Conservation (phyloP, 2,797 vertebrate genomes). For the Sciurus carolinensis region DNA sequence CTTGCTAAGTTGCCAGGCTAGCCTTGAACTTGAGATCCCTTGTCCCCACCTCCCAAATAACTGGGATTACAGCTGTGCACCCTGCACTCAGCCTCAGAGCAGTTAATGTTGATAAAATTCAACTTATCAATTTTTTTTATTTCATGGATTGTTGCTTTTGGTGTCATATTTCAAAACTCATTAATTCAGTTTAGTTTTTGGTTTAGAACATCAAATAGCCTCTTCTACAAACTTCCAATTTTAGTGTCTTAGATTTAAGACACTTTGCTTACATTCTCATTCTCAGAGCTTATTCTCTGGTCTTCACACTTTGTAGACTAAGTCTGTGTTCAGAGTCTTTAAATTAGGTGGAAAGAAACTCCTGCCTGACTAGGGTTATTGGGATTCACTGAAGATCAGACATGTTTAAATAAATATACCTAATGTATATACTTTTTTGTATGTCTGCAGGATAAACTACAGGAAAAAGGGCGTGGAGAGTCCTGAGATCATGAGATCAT, state of each 20-base stretch:
- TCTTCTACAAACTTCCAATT: slow-evolving; percentile 11
- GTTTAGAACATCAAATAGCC: neutral
- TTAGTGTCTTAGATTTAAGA: slow-evolving; percentile 32
- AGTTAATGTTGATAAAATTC: slow-evolving; percentile 42
- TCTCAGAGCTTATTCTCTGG: neutral
- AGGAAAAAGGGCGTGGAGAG: slow-evolving; percentile 54
- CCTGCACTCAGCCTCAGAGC: neutral
- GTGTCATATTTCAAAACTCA: slow-evolving; percentile 3
- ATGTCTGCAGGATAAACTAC: slow-evolving; percentile 18
- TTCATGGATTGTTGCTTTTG: slow-evolving; percentile 18
- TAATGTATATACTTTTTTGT: neutral
- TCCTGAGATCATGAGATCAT: neutral
- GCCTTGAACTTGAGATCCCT: neutral
- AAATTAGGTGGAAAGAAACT: neutral
- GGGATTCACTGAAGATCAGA: neutral
- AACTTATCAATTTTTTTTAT: neutral
- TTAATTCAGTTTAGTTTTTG: slow-evolving; percentile 44
- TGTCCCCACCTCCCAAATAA: neutral
- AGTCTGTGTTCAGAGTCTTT: neutral
- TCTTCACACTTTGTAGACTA: neutral
- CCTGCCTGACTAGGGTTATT: neutral
- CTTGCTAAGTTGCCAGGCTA: neutral
- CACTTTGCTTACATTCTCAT: neutral
- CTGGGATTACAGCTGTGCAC: neutral
- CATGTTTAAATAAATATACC: neutral